Conservation (phyloP, 2,888 invertebrate species). For the Celastrina argiolus region DNA sequence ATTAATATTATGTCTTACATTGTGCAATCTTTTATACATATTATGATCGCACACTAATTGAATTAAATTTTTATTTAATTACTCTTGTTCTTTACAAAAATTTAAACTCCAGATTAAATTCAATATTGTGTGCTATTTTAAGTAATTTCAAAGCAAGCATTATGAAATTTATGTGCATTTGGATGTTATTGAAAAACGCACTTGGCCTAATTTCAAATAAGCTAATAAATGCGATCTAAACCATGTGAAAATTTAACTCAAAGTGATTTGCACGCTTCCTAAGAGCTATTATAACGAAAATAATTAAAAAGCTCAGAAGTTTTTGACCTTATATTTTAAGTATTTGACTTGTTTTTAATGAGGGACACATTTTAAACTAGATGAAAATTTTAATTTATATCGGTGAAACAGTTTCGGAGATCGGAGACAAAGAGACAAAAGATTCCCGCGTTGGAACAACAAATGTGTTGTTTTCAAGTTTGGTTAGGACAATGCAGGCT, state of each 20-base stretch:
- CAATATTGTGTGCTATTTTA: background rate
- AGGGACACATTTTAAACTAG: too few relatives aligned
- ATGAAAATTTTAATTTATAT: too few relatives aligned
- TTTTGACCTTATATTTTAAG: background rate
- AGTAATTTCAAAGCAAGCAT: background rate
- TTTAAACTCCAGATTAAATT: too few relatives aligned
- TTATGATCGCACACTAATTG: too few relatives aligned
- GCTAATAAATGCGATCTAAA: background rate
- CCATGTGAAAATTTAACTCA: background rate
- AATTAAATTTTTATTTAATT: background rate
- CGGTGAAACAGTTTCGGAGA: too few relatives aligned
- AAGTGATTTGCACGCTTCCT: background rate
- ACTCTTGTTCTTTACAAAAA: too few relatives aligned
- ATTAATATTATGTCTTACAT: too few relatives aligned
- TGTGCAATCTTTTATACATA: too few relatives aligned
- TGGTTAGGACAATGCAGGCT: too few relatives aligned
- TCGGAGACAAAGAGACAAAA: too few relatives aligned
- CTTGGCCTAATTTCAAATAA: conserved; percentile 13
- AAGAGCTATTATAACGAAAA: background rate
- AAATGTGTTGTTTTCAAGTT: too few relatives aligned
- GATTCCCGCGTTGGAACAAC: too few relatives aligned
- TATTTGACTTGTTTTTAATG: background rate
- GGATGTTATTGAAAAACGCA: background rate
- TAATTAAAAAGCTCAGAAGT: background rate
- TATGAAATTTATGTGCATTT: background rate